Percentiles rank a stretch among this genome's conserved stretches.
Evolutionary conservation across 92 coral and sea anemone species (phyloP).

Genomic region (Phymanthus crucifer): DNA sequence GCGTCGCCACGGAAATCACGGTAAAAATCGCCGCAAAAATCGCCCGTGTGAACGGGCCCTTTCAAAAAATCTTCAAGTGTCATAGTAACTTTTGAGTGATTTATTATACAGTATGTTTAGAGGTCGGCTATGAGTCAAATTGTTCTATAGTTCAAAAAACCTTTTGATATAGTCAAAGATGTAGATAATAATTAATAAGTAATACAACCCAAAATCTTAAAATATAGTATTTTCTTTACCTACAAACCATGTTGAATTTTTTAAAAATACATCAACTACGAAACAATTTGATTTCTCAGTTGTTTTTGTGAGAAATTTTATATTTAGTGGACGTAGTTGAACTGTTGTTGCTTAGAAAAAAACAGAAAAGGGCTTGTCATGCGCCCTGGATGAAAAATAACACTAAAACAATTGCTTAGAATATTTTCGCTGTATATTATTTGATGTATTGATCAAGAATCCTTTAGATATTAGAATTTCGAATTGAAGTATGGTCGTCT

Average conservation of each 20-base stretch:
- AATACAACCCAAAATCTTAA: background rate
- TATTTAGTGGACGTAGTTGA: background rate
- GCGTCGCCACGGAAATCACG: too few species aligned
- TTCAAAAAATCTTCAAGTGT: too few species aligned
- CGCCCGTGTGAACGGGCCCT: too few species aligned
- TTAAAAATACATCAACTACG: background rate
- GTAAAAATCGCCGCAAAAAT: too few species aligned
- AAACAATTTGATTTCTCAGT: slow-evolving; percentile 2
- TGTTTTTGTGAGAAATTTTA: background rate
- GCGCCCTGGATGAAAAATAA: background rate
- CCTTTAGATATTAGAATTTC: background rate
- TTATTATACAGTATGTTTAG: too few species aligned
- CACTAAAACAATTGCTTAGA: background rate
- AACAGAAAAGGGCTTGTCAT: background rate
- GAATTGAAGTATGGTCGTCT: background rate
- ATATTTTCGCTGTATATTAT: background rate
- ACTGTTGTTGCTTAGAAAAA: background rate
- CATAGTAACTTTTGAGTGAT: too few species aligned
- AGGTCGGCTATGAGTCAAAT: too few species aligned
- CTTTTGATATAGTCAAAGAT: background rate
- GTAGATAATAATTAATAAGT: background rate
- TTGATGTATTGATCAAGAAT: background rate
- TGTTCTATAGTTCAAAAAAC: background rate
- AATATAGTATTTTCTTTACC: slow-evolving; percentile 5
- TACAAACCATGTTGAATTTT: background rate